Evolutionary conservation across 2,797 vertebrate species (phyloP).

Genomic region (Peromyscus eremicus): DNA sequence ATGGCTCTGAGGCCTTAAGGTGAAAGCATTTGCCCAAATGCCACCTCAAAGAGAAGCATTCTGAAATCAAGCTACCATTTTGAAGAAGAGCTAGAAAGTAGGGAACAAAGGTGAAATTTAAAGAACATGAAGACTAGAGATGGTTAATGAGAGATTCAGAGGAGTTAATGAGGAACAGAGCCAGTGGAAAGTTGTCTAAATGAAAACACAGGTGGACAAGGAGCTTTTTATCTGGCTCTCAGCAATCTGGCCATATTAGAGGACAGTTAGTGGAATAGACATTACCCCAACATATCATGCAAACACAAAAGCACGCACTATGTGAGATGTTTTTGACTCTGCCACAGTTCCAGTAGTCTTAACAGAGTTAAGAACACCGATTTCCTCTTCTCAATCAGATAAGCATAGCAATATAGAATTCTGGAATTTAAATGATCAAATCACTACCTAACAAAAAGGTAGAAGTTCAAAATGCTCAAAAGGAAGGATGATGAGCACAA

Average conservation of each 20-base stretch:
- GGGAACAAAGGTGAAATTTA: not conserved
- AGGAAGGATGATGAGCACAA: not conserved
- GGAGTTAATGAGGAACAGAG: not conserved
- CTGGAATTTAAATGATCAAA: slow-evolving; percentile 1
- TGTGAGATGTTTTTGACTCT: not conserved
- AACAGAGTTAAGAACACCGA: not conserved
- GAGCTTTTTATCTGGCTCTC: slow-evolving; percentile 43
- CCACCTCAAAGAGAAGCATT: not conserved
- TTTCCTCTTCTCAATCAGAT: slow-evolving; percentile 19
- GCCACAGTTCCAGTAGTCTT: not conserved
- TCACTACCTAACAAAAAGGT: not conserved
- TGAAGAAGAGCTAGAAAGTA: not conserved
- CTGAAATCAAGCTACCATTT: slow-evolving; percentile 32
- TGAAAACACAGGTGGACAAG: slow-evolving; percentile 32
- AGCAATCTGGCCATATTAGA: slow-evolving; percentile 29
- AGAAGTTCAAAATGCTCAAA: not conserved
- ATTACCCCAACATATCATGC: slow-evolving; percentile 5
- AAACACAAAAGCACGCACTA: slow-evolving; percentile 24
- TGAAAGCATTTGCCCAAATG: slow-evolving; percentile 20
- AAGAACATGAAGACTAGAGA: slow-evolving; percentile 19
- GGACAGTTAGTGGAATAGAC: slow-evolving; percentile 53
- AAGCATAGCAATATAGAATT: slow-evolving; percentile 31
- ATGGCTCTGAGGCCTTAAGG: not conserved
- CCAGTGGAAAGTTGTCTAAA: slow-evolving; percentile 50
- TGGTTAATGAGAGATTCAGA: not conserved